Evolutionary conservation across 2,113 vertebrate species (phyloP), one percentile per base, ranked within the genome.

Genomic region (Paralichthys olivaceus): DNA sequence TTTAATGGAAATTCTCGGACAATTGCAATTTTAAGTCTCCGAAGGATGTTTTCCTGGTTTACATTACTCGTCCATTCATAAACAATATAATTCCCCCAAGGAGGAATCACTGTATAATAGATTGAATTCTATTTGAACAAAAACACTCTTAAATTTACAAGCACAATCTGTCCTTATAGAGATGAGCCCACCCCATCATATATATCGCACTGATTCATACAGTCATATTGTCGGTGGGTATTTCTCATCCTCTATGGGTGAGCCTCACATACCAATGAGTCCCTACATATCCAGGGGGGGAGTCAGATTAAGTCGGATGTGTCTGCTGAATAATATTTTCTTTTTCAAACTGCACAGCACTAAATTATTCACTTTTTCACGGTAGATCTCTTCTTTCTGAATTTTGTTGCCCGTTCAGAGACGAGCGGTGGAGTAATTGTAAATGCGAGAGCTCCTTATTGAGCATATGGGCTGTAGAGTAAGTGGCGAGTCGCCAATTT

Each of bases 361-460:
- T 79, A 55, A 82, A 86, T 87, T 70, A 87, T 84, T 82, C 54
- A 81, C 53, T 71, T 59, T 53, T n/a, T 49, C 15, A 5, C 2
- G 5, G 37, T 40, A 40, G 12, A 40, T 47, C 15, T 23, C 17
- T 69, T 28, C 17, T 56, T 19, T 54, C 80, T 63, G 9, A 28
- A 62, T 56, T 28, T 13, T 47, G 58, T 66, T 40, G 37, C 65
- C 47, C 56, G 25, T 53, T 49, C 4, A 40, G 34, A n/a, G 28
- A 12, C 1, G 57, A 60, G 55, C 55, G 45, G 43, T 55, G 29
- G 34, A 47, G 54, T 59, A 1, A 59, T 75, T 77, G 74, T 65
- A 58, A 81, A 83, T 86, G 20, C 58, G 63, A n/a, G 34, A 32
- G 47, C 29, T 15, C 51, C 51, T 51, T 49, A 72, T 32, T 72